Evolutionary conservation across 37 sponge, comb jelly and placozoan species (phyloP).

Genomic region (Cliona cf. orientalis): DNA sequence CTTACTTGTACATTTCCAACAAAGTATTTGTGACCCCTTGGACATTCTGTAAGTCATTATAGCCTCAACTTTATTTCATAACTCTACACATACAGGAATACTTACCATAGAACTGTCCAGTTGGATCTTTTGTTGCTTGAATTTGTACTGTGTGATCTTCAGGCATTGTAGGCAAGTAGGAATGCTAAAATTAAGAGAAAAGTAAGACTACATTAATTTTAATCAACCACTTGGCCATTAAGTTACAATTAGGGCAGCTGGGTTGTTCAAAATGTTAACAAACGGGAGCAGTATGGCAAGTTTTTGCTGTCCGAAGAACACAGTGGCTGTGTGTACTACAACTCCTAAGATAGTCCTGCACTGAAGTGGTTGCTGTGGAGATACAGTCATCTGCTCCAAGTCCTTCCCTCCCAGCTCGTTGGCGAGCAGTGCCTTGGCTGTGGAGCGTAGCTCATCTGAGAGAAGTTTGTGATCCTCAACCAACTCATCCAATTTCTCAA

Average conservation of each 20-base stretch:
- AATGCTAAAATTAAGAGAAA: slow-evolving; percentile 4
- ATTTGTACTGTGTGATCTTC: slow-evolving; percentile 38
- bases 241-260: slow-evolving; percentile 40
- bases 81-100: not conserved
- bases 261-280: slow-evolving; percentile 29
- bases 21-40: slow-evolving; percentile 69
- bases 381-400: not conserved
- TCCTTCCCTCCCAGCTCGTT: slow-evolving; percentile 37
- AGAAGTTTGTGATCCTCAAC: too few relatives aligned
- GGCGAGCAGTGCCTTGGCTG: slow-evolving; percentile 17
- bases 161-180: slow-evolving; percentile 66
- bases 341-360: slow-evolving; percentile 19
- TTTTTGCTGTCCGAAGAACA: not conserved
- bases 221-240: not conserved
- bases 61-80: not conserved
- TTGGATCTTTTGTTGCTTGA: not conserved
- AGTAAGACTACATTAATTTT: not conserved
- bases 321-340: slow-evolving; percentile 41
- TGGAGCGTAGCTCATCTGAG: too few relatives aligned
- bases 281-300: slow-evolving; percentile 29
- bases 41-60: slow-evolving; percentile 31
- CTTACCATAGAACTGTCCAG: slow-evolving; percentile 40
- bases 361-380: slow-evolving; percentile 20
- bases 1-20: slow-evolving; percentile 42
- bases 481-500: too few relatives aligned